These are phyloP conservation scores for Thermophis baileyi DNA, from an alignment of 2,113 vertebrate genomes.

Conservation along the genomic window DNA sequence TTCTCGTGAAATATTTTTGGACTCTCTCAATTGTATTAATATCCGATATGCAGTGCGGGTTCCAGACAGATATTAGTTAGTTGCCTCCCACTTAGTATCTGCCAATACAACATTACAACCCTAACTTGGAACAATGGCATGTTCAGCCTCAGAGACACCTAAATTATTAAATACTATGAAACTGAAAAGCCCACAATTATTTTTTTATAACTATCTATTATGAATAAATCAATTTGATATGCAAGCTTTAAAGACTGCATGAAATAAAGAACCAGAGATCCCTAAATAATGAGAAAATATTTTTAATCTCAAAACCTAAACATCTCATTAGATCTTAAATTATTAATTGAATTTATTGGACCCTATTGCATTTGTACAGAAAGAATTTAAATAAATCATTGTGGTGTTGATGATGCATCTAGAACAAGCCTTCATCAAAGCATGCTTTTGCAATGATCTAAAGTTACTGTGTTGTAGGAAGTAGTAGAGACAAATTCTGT, in stretches of 20 bases:
- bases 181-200: neutral
- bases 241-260: neutral
- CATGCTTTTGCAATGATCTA: neutral
- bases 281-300: neutral
- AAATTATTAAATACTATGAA: neutral
- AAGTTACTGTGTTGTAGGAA: neutral
- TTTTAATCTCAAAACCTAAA: neutral
- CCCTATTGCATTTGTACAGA: neutral
- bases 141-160: neutral
- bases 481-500: neutral
- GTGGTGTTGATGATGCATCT: neutral
- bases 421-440: neutral
- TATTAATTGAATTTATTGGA: neutral
- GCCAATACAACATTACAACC: neutral
- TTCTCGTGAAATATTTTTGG: too few relatives aligned
- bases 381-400: neutral
- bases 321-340: neutral
- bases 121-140: neutral
- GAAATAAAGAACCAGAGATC: neutral
- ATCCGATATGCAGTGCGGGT: too few relatives aligned
- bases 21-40: too few relatives aligned
- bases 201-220: neutral
- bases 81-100: neutral
- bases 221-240: neutral
- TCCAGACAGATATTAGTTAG: too few relatives aligned